These are phyloP conservation scores for Paramormyrops kingsleyae DNA, from an alignment of 2,113 vertebrate genomes.

Conservation along the genomic window DNA sequence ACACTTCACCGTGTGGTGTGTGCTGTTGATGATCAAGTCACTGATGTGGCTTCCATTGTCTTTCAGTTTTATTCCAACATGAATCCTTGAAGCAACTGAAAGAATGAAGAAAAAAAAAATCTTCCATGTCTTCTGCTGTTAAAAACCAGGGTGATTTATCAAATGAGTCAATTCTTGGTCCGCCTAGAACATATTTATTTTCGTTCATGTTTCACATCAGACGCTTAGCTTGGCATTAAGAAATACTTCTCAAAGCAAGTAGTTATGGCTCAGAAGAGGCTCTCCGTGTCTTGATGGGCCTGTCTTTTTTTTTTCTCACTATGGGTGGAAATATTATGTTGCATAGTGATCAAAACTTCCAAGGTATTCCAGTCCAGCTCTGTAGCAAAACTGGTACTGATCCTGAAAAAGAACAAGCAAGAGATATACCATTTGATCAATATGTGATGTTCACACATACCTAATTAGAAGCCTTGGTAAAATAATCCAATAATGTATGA, in stretches of 20 bases:
- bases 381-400: conserved; percentile 98
- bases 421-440: background rate
- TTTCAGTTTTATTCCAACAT: conserved; percentile 54
- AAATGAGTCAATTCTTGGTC: conserved; percentile 86
- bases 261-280: conserved; percentile 95
- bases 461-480: background rate
- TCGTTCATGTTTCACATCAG: conserved; percentile 78
- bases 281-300: conserved; percentile 80
- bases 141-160: conserved; percentile 66
- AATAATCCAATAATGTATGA: background rate
- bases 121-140: conserved; percentile 74
- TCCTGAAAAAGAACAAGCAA: conserved; percentile 63
- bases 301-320: conserved; percentile 46
- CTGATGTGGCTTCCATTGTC: conserved; percentile 54
- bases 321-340: conserved; percentile 79
- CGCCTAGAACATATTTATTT: conserved; percentile 69
- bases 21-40: conserved; percentile 56
- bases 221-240: conserved; percentile 77
- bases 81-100: conserved; percentile 81
- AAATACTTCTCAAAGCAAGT: conserved; percentile 79
- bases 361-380: conserved; percentile 94
- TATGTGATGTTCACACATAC: background rate
- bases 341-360: conserved; percentile 99
- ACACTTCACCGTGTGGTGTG: conserved; percentile 65
- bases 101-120: conserved; percentile 44